Percentiles rank a stretch among this genome's conserved stretches.
Conservation (phyloP, 37 sponge, comb jelly and placozoan genomes). For the Ephydatia muelleri region DNA sequence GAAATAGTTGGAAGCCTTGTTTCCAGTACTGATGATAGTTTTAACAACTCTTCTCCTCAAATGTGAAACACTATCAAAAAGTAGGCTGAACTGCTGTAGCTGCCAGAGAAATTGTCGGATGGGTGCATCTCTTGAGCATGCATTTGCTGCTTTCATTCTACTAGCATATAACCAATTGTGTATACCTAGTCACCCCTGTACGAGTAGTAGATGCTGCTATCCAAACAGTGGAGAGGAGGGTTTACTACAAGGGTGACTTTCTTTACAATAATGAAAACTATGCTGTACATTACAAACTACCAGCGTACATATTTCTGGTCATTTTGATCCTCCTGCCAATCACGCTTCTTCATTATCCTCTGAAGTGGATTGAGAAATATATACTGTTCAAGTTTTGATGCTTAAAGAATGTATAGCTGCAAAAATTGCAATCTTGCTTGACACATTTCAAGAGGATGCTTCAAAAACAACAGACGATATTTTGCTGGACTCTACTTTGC, state of each 20-base stretch:
- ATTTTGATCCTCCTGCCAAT: conserved; percentile 39
- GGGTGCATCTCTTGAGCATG: conserved; percentile 28
- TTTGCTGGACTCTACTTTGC: conserved; percentile 65
- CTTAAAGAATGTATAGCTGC: conserved; percentile 2
- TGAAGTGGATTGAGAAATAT: conserved; percentile 27
- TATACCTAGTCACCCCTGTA: conserved; percentile 17
- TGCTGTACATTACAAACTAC: conserved; percentile 14
- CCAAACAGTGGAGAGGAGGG: not conserved
- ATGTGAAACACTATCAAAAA: not conserved
- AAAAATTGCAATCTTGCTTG: conserved; percentile 34
- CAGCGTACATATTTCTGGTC: conserved; percentile 25
- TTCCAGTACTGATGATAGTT: not conserved
- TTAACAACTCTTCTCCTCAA: not conserved
- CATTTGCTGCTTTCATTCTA: conserved; percentile 58
- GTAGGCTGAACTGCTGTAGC: conserved; percentile 2
- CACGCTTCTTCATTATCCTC: conserved; percentile 42
- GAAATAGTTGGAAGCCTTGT: not conserved
- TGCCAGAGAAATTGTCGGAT: conserved; percentile 15
- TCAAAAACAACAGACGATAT: conserved; percentile 34
- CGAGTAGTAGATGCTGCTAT: conserved; percentile 9
- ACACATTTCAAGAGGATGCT: conserved; percentile 67
- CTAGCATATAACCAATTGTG: conserved; percentile 54
- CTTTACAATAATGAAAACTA: not conserved
- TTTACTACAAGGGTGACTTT: conserved; percentile 34
- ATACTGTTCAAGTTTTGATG: not conserved